Evolutionary conservation across 2,888 invertebrate species (phyloP).

Genomic region (Caenorhabditis sinica): DNA sequence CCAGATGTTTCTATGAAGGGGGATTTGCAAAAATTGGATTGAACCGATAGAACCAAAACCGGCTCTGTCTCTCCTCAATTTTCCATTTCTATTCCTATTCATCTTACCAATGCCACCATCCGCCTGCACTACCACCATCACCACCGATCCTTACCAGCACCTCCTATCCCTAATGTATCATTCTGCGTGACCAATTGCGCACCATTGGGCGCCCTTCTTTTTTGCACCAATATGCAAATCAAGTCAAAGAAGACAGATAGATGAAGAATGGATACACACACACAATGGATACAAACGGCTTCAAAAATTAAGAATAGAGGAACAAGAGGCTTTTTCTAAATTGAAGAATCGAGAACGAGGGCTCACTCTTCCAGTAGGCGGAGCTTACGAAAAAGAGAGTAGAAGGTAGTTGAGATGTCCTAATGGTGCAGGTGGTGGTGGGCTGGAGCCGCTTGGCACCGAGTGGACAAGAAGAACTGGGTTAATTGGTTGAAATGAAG

Average conservation of each 20-base stretch:
- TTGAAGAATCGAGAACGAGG: slow-evolving; percentile 9
- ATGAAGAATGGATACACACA: slow-evolving; percentile 52
- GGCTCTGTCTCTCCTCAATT: slow-evolving; percentile 12
- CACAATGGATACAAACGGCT: slow-evolving; percentile 12
- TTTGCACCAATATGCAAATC: slow-evolving; percentile 64
- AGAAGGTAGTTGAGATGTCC: slow-evolving; percentile 16
- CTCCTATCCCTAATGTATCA: slow-evolving; percentile 64
- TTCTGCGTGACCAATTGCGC: slow-evolving; percentile 66
- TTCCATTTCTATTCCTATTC: slow-evolving; percentile 4
- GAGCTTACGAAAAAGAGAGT: slow-evolving; percentile 24
- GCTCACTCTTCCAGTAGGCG: slow-evolving; percentile 23
- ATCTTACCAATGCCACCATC: slow-evolving; percentile 28
- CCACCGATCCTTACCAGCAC: slow-evolving; percentile 31
- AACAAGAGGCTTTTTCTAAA: slow-evolving; percentile 43
- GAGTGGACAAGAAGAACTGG: slow-evolving; percentile 43
- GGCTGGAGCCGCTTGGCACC: slow-evolving; percentile 58
- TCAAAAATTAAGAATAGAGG: slow-evolving; percentile 10
- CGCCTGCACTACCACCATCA: slow-evolving; percentile 16
- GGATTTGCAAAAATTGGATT: slow-evolving; percentile 55
- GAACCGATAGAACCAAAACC: slow-evolving; percentile 44
- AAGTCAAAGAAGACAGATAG: slow-evolving; percentile 32
- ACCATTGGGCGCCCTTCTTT: slow-evolving; percentile 64
- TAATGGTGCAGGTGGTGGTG: slow-evolving; percentile 62
- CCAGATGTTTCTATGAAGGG: slow-evolving; percentile 65
- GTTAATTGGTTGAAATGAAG: slow-evolving; percentile 56